Percentiles rank a stretch among this genome's conserved stretches.
phyloP scores from a whole-genome alignment of 2,797 vertebrate genomes.

The Kryptopterus vitreolus region DNA sequence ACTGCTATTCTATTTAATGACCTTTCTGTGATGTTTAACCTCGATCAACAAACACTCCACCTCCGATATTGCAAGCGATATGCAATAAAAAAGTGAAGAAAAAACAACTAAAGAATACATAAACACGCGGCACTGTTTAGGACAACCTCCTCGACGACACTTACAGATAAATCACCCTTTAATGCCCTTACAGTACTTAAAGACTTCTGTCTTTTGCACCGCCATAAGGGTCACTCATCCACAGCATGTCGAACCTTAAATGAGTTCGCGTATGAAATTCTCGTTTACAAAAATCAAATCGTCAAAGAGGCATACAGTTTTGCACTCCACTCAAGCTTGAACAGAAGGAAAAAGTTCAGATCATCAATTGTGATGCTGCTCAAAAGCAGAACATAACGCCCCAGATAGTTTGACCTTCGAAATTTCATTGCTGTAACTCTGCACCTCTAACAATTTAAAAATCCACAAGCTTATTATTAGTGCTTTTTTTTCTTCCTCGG shows the following conservation, averaged over 20 bases:
- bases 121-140: neutral
- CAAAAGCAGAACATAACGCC: slow-evolving; percentile 1
- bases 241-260: neutral
- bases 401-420: slow-evolving; percentile 1
- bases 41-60: neutral
- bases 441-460: neutral
- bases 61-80: neutral
- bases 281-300: neutral
- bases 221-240: neutral
- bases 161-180: neutral
- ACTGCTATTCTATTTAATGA: slow-evolving; percentile 18
- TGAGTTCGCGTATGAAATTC: neutral
- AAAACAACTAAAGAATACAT: slow-evolving; percentile 7
- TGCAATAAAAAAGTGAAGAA: slow-evolving; percentile 1
- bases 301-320: neutral
- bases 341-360: neutral
- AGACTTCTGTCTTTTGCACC: neutral
- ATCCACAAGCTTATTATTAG: neutral
- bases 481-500: neutral
- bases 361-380: neutral
- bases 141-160: neutral
- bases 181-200: neutral
- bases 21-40: neutral
- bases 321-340: neutral
- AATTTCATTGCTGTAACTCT: slow-evolving; percentile 21